These are phyloP conservation scores for Lagorchestes hirsutus DNA, from an alignment of 2,797 vertebrate genomes.

Conservation along the genomic window DNA sequence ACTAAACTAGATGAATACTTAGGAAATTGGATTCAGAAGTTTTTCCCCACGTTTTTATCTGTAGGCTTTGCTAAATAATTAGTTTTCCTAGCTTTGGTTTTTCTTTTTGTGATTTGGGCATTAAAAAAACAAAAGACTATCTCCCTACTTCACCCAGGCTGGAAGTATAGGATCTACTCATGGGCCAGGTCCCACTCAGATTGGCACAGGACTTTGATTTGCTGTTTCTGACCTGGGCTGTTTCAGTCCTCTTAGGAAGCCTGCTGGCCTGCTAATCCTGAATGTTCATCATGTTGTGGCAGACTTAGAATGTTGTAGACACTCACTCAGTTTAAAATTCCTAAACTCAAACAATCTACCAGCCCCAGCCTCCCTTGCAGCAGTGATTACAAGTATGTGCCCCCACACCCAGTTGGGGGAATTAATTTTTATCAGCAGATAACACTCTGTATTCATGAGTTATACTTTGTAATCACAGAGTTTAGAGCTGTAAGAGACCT, in stretches of 20 bases:
- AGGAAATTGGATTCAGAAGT: background rate
- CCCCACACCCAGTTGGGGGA: background rate
- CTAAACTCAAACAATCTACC: background rate
- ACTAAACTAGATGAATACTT: background rate
- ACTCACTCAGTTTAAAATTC: background rate
- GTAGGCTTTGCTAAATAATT: background rate
- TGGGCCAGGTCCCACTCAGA: background rate
- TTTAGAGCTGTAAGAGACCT: background rate
- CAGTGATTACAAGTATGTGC: background rate
- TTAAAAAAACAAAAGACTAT: background rate
- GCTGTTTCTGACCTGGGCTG: background rate
- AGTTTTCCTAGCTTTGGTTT: background rate
- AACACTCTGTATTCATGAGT: background rate
- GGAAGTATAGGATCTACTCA: background rate
- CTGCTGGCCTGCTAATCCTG: background rate
- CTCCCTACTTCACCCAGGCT: background rate
- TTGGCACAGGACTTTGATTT: background rate
- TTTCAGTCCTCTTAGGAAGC: background rate
- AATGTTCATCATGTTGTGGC: background rate
- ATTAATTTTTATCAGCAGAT: background rate
- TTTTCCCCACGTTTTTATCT: background rate
- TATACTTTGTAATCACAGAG: background rate
- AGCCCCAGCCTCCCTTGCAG: background rate
- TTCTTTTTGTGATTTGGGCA: background rate
- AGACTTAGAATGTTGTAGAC: background rate